These are phyloP conservation scores for Phrixothrix hirtus DNA, from an alignment of 2,888 invertebrate genomes.

Conservation along the genomic window DNA sequence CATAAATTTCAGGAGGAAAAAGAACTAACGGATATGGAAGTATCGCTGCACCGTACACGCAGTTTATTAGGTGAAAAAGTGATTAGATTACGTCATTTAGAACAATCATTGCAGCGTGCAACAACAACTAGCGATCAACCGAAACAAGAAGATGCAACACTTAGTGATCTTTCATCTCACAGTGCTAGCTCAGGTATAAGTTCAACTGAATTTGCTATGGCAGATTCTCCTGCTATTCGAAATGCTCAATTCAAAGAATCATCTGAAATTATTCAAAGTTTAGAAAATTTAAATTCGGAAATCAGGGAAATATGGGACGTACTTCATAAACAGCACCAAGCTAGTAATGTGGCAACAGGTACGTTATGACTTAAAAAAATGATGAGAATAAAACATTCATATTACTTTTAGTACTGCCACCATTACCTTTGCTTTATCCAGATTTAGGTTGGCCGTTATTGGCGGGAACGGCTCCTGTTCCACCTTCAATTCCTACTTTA, in stretches of 20 bases:
- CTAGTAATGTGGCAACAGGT: slow-evolving; percentile 56
- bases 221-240: slow-evolving; percentile 48
- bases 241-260: slow-evolving; percentile 65
- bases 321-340: slow-evolving; percentile 63
- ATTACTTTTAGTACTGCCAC: slow-evolving; percentile 48
- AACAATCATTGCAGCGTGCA: slow-evolving; percentile 72
- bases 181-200: slow-evolving; percentile 67
- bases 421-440: slow-evolving; percentile 60
- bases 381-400: too few species aligned
- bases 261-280: slow-evolving; percentile 69
- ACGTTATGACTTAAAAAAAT: too few species aligned
- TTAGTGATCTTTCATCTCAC: slow-evolving; percentile 69
- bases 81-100: slow-evolving; percentile 76
- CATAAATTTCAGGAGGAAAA: slow-evolving; percentile 69
- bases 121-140: slow-evolving; percentile 54
- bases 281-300: slow-evolving; percentile 71
- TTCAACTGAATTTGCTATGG: slow-evolving; percentile 68
- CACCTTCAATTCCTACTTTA: slow-evolving; percentile 56
- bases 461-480: slow-evolving; percentile 49
- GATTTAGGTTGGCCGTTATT: slow-evolving; percentile 61
- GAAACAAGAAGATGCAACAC: slow-evolving; percentile 62
- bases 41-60: slow-evolving; percentile 78
- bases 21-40: slow-evolving; percentile 81
- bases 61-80: slow-evolving; percentile 82
- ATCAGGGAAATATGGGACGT: slow-evolving; percentile 73